Base-by-base conservation (phyloP, 2,797 vertebrate species). In the Cyprinodon diabolis region DNA sequence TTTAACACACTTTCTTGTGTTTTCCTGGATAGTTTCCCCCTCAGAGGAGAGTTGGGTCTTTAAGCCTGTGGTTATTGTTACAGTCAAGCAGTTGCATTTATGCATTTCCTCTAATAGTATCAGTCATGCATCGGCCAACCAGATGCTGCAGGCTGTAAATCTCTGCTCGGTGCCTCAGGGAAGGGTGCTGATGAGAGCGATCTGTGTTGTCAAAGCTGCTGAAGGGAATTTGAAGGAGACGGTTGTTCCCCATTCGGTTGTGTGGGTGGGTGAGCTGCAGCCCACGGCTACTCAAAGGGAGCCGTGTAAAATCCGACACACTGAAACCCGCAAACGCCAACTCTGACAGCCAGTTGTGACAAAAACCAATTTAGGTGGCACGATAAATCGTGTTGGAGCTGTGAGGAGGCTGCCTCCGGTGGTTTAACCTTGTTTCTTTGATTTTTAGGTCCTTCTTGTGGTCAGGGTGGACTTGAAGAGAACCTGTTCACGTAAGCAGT, bases 261-360 rank as follows among this genome's bases (percentile, higher is more conserved):
- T 72, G 87, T 89, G 87, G 85, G 87, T 71, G 86, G 87, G 80
- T 78, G 83, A 69, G 77, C 86, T 76, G 19, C 74, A 87, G 86
- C 87, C 89, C 79, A 68, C 80, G 78, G 87, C 82, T 72, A 71
- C 81, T 78, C 83, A 76, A 75, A 78, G 80, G 75, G 80, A 84
- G 84, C 76, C 62, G 87, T 89, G 89, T 92, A 84, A 87, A 83
- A 90, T 86, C 77, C 77, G 82, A 90, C 87, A 87, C 74, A 21
- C 76, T 48, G 70, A 84, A 92, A 81, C 77, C 81, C 83, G 80
- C 86, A 83, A 84, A 87, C 72, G 43, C 77, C 76, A 69, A 83
- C 81, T 30, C 68, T 84, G 86, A 89, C 78, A 85, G 82, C 81
- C 81, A 81, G 78, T 83, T 86, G 79, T 86, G 85, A 87, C 25